phyloP scores from a whole-genome alignment of 2,113 vertebrate genomes.

The Ascaphus truei region DNA sequence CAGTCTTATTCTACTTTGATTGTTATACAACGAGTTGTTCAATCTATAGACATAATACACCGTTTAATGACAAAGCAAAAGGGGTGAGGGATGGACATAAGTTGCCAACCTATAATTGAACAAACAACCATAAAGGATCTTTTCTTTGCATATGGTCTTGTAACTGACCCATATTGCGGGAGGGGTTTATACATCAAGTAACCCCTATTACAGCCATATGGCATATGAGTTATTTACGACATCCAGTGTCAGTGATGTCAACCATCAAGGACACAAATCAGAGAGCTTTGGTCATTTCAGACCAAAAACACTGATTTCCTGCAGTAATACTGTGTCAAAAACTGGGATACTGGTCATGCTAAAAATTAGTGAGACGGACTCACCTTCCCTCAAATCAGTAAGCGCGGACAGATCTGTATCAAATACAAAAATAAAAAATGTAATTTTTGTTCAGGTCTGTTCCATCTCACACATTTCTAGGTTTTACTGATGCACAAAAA shows the following conservation, averaged over 20 bases:
- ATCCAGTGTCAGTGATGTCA: not conserved
- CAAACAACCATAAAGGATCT: not conserved
- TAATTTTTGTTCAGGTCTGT: too few relatives aligned
- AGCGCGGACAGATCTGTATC: too few relatives aligned
- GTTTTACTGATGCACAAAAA: too few relatives aligned
- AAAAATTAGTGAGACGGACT: too few relatives aligned
- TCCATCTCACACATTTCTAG: too few relatives aligned
- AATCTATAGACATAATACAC: too few relatives aligned
- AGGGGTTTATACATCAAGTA: slow-evolving; percentile 15
- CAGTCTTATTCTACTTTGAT: not conserved
- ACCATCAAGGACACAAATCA: slow-evolving; percentile 4
- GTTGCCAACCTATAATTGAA: slow-evolving; percentile 5
- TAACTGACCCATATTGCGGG: not conserved
- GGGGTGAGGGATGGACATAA: not conserved
- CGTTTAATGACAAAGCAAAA: not conserved
- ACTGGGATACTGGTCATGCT: too few relatives aligned
- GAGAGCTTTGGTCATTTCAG: not conserved
- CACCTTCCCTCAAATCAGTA: too few relatives aligned
- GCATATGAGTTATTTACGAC: not conserved
- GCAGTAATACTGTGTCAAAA: too few relatives aligned
- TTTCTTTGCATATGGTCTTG: not conserved
- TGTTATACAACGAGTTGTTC: not conserved
- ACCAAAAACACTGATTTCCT: not conserved
- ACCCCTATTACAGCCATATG: not conserved
- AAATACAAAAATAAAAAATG: too few relatives aligned